These are phyloP conservation scores for Smutsia gigantea DNA, from an alignment of 2,797 vertebrate species.

Conservation along the genomic window DNA sequence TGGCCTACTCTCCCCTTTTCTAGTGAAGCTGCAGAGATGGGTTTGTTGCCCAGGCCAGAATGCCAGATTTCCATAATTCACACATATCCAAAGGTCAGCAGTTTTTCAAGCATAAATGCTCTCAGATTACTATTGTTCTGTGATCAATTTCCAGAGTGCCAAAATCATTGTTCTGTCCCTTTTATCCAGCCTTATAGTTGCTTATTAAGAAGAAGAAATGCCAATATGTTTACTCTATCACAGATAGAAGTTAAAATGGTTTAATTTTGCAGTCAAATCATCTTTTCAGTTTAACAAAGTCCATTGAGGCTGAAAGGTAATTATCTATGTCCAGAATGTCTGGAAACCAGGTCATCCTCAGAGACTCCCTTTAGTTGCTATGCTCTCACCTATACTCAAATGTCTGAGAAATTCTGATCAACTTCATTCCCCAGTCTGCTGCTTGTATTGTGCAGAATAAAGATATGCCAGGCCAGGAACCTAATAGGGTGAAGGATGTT, in stretches of 20 bases:
- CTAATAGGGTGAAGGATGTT: neutral
- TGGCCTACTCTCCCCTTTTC: neutral
- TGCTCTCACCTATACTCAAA: neutral
- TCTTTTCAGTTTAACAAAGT: neutral
- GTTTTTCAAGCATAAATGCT: neutral
- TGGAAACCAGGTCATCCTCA: neutral
- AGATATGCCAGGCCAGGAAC: neutral
- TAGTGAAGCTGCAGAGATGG: neutral
- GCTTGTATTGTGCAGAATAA: neutral
- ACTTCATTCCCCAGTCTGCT: neutral
- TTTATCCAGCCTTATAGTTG: neutral
- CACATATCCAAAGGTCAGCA: neutral
- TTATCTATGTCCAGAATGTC: neutral
- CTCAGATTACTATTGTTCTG: neutral
- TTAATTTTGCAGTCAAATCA: constrained; percentile 13
- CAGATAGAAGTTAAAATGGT: neutral
- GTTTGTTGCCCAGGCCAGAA: neutral
- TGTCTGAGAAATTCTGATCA: neutral
- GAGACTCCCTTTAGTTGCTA: neutral
- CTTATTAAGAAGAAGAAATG: neutral
- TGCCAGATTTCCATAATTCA: neutral
- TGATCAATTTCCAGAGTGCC: neutral
- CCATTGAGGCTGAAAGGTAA: neutral
- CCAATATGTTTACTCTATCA: neutral
- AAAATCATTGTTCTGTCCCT: neutral